phyloP scores from a whole-genome alignment of 2,888 invertebrate genomes.

The Helobdella robusta region DNA sequence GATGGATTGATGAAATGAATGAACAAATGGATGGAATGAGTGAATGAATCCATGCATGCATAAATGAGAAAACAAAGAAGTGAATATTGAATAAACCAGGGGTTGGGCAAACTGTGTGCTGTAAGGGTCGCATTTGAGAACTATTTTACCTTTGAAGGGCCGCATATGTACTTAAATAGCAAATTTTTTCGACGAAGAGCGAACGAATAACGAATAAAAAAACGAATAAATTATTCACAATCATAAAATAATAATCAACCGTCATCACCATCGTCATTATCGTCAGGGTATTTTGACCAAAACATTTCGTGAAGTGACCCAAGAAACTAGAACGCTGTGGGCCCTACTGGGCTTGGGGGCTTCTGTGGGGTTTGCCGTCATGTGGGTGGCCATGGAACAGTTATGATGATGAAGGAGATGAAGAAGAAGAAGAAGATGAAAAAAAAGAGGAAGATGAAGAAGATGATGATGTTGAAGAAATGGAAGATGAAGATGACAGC shows the following conservation, averaged over 20 bases:
- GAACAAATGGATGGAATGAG: background rate
- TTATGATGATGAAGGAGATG: too few relatives aligned
- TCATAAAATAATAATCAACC: too few relatives aligned
- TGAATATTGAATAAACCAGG: too few relatives aligned
- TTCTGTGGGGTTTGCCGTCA: slow-evolving; percentile 8
- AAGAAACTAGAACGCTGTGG: slow-evolving; percentile 12
- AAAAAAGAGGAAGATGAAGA: background rate
- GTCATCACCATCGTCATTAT: too few relatives aligned
- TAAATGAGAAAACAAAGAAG: background rate
- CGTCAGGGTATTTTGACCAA: too few relatives aligned
- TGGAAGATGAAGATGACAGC: background rate
- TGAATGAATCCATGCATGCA: background rate
- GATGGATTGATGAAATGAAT: background rate
- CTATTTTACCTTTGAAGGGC: too few relatives aligned
- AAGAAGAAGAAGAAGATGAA: background rate
- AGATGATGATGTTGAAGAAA: background rate
- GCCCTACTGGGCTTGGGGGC: slow-evolving; percentile 15
- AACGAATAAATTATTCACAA: too few relatives aligned
- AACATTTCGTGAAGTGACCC: slow-evolving; percentile 5
- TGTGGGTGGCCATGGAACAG: slow-evolving; percentile 6
- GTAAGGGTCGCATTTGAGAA: too few relatives aligned
- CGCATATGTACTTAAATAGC: too few relatives aligned
- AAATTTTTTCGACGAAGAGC: too few relatives aligned
- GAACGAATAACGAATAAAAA: too few relatives aligned
- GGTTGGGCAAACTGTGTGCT: too few relatives aligned